These are phyloP conservation scores for Oryzias javanicus DNA, from an alignment of 2,113 vertebrate species.

Conservation along the genomic window DNA sequence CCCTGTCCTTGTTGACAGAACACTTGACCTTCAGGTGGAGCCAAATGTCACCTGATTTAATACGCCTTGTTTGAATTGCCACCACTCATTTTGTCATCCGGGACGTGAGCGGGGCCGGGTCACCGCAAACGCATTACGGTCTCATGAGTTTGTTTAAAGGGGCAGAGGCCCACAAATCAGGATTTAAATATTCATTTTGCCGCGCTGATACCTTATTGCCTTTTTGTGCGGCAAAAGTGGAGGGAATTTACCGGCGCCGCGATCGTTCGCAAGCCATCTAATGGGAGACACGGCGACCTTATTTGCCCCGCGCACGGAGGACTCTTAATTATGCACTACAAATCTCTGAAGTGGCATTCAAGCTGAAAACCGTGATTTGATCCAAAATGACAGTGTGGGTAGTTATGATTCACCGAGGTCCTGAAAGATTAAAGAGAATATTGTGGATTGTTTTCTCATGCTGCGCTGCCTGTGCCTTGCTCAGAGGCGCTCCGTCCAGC, in stretches of 20 bases:
- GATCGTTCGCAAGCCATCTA: constrained; percentile 22
- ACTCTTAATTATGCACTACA: constrained; percentile 20
- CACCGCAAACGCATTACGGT: constrained; percentile 48
- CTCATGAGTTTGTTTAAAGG: constrained; percentile 40
- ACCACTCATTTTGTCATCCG: constrained; percentile 51
- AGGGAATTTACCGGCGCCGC: constrained; percentile 1
- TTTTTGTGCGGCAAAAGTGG: constrained; percentile 5
- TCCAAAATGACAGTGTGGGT: constrained; percentile 38
- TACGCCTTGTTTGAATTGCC: constrained; percentile 55
- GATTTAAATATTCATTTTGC: constrained; percentile 2
- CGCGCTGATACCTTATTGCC: no score
- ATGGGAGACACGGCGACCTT: constrained; percentile 18
- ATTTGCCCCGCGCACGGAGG: constrained; percentile 9
- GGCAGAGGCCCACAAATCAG: constrained; percentile 5
- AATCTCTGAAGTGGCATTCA: constrained; percentile 38
- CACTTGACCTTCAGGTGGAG: constrained; percentile 75
- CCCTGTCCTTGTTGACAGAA: constrained; percentile 64
- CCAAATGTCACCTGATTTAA: constrained; percentile 74
- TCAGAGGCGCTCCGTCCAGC: constrained; percentile 16
- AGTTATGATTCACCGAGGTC: constrained; percentile 30
- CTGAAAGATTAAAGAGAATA: constrained; percentile 46
- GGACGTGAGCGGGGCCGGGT: constrained; percentile 50
- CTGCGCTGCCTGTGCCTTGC: constrained; percentile 1
- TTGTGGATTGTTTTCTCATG: constrained; percentile 24
- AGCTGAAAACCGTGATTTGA: constrained; percentile 37